Base-by-base conservation (phyloP, 1,140 invertebrate species). In the Drosophila leontia region DNA sequence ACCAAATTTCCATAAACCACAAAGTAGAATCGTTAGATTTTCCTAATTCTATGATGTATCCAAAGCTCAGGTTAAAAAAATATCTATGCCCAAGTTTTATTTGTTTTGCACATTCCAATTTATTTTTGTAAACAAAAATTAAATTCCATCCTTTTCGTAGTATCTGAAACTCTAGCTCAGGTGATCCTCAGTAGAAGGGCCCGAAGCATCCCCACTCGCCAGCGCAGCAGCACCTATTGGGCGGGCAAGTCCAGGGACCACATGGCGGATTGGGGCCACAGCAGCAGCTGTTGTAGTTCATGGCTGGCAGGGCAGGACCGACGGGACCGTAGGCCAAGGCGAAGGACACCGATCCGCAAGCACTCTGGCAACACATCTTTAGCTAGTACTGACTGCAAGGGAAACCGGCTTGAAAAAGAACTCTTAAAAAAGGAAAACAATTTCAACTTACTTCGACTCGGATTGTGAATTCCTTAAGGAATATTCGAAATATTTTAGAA, bases 211-310 rank as follows among this genome's bases (percentile, higher is more conserved):
- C 84, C 13, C 65, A 50, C 51, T 88, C 84, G 1, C 78, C 65
- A 19, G 78, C 80, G 12, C 78, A 70, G 2, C 81, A 50, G 44
- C 85, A 90, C 41, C 72, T 71, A n/a, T 90, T 90, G 0, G 85
- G 81, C 0, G 85, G 78, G 39, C 85, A 90, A 0, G 85, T 90
- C 85, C 85, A 90, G 19, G 85, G 85, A 23, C 85, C 85, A 34
- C 85, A 90, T 0, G 85, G 85, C 1, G 85, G 85, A 37, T 69
- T 61, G 23, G 85, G 85, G 13, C 85, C 85, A 9, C 85, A 72
- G 13, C 82, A 88, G 58, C 81, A 90, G 39, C 65, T 86, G 0
- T n/a, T 29, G 23, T 86, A 86, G 23, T 80, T 86, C 81, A 90
- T 84, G 17, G 85, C 85, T 1, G 85, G 85, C 19, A 88, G 29